Evolutionary conservation across 2,888 invertebrate genomes (phyloP), one percentile per base, ranked within the genome.

Genomic region (Rhaphigaster nebulosa): DNA sequence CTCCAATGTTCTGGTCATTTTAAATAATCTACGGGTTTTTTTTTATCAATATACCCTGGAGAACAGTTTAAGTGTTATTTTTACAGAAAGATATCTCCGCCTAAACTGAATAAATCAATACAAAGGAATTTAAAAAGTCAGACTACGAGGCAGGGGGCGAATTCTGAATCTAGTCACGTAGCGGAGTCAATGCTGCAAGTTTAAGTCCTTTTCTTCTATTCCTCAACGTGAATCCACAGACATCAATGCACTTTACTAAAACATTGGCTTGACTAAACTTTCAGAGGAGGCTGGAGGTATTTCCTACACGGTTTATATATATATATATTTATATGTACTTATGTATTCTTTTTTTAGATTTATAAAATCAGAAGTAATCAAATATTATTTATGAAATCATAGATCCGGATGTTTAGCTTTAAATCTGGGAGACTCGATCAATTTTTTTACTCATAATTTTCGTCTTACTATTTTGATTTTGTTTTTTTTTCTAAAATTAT

Each of bases 191-290:
- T 76, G 70, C 70, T 76, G 70, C 70, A 76, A 76, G 34, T 76
- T 76, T 34, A 76, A 76, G 70, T 38, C 65, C 65, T 29, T 65
- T 65, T 65, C 65, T 65, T 65, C 65, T 65, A 29, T 18, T 29
- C 29, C 65, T 29, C 15, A 65, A 29, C 29, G 29, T 29, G 65
- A 65, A 65, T 65, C 70, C 70, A 76, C 20, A 38, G 70, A 23
- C 70, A 38, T 76, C 70, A 38, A 76, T 76, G 70, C 70, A 76
- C 70, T 76, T 76, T 76, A 76, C 70, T 76, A 76, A 76, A 76
- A 76, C 70, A 76, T 10, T 23, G 70, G 20, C 1, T 38, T 38
- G 38, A 20, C 38, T 76, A 76, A 76, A 38, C 70, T 38, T 76
- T 76, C 34, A 38, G 12, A 18, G 65, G 15, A 29, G 12, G 18